These are phyloP conservation scores for Dryomyza anilis DNA, from an alignment of 2,888 invertebrate genomes.

Conservation along the genomic window DNA sequence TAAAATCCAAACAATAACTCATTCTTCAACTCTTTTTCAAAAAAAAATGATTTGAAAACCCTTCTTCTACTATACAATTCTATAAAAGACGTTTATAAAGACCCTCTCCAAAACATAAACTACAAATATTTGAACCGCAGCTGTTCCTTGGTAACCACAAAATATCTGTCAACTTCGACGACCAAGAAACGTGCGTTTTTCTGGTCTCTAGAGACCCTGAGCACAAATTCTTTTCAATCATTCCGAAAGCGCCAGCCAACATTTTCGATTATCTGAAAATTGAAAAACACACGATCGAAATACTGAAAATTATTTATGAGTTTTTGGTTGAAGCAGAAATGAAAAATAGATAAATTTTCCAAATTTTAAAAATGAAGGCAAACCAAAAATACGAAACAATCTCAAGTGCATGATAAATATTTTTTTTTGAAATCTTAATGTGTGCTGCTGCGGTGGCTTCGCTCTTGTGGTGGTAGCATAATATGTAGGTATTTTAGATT, in stretches of 20 bases:
- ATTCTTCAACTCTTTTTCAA: no score
- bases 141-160: no score
- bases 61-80: no score
- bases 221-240: neutral
- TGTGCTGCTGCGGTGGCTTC: neutral
- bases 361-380: neutral
- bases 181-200: neutral
- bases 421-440: neutral
- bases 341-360: slow-evolving; percentile 17
- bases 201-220: neutral
- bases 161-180: neutral
- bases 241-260: no score
- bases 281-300: neutral
- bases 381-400: neutral
- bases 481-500: neutral
- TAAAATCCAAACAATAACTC: no score
- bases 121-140: no score
- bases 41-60: no score
- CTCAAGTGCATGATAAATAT: slow-evolving; percentile 6
- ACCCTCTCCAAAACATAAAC: no score
- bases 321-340: no score
- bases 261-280: neutral
- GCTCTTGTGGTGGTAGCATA: neutral
- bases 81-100: no score
- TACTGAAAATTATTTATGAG: slow-evolving; percentile 17